A percentile compares a stretch with the other conserved stretches of the same genome.
These are phyloP conservation scores for Hoplodrina ambigua DNA, from an alignment of 2,888 invertebrate genomes.

Conservation along the genomic window DNA sequence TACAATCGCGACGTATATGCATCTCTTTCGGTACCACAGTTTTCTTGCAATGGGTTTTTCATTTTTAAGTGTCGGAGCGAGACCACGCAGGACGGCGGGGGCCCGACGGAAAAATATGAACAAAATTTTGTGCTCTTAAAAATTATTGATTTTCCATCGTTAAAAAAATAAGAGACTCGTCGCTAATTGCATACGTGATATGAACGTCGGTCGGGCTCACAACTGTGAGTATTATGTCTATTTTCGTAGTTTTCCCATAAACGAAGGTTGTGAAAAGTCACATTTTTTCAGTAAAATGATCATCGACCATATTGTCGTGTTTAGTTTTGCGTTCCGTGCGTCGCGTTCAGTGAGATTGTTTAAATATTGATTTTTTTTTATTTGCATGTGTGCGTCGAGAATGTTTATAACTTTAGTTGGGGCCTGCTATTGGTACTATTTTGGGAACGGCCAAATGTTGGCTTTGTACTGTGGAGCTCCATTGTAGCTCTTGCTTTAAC, in stretches of 20 bases:
- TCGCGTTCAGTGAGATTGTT: slow-evolving; percentile 68
- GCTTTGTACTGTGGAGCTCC: slow-evolving; percentile 81
- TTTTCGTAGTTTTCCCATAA: slow-evolving; percentile 80
- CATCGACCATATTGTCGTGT: slow-evolving; percentile 79
- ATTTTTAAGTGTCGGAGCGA: slow-evolving; percentile 86
- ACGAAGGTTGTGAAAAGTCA: slow-evolving; percentile 84
- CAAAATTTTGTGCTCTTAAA: slow-evolving; percentile 87
- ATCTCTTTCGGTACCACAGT: slow-evolving; percentile 84
- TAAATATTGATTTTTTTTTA: slow-evolving; percentile 86
- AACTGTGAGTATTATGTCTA: slow-evolving; percentile 79
- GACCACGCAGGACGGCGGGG: slow-evolving; percentile 80
- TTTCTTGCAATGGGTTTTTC: slow-evolving; percentile 88
- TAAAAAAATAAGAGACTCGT: slow-evolving; percentile 78
- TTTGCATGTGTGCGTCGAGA: slow-evolving; percentile 77
- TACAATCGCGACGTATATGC: slow-evolving; percentile 85
- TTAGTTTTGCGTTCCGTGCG: slow-evolving; percentile 52
- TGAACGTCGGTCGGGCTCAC: slow-evolving; percentile 71
- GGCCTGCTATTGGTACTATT: slow-evolving; percentile 86
- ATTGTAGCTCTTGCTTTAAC: slow-evolving; percentile 63
- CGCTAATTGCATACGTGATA: slow-evolving; percentile 85
- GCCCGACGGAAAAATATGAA: slow-evolving; percentile 88
- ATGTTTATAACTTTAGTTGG: slow-evolving; percentile 89
- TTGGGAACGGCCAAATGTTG: slow-evolving; percentile 88
- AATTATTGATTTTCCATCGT: slow-evolving; percentile 90
- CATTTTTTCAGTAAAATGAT: slow-evolving; percentile 83